Conservation (phyloP, 2,113 vertebrate genomes). For the Lasiurus borealis region DNA sequence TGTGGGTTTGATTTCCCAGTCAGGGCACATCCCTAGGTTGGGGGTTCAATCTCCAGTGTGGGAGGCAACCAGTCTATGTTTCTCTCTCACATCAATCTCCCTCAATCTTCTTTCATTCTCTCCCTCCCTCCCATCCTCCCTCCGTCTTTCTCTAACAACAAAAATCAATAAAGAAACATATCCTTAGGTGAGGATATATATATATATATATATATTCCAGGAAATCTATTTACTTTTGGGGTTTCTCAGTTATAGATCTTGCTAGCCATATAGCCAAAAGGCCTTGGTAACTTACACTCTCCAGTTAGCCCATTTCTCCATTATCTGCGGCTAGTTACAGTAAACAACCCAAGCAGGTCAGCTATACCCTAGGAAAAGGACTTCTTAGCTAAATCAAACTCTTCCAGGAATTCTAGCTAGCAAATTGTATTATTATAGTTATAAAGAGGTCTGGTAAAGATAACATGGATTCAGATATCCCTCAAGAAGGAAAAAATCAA, state of each 20-base stretch:
- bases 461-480: not conserved
- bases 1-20: not conserved
- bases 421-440: constrained; percentile 26
- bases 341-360: not conserved
- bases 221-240: not conserved
- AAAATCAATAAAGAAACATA: too few relatives aligned
- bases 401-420: not conserved
- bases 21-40: not conserved
- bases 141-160: too few relatives aligned
- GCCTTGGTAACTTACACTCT: not conserved
- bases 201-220: too few relatives aligned
- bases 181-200: too few relatives aligned
- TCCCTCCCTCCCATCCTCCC: too few relatives aligned
- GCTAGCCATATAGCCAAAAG: not conserved
- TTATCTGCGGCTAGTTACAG: too few relatives aligned
- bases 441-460: not conserved
- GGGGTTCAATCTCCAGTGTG: not conserved
- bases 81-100: too few relatives aligned
- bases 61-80: not conserved
- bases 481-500: not conserved
- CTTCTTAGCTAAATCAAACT: not conserved
- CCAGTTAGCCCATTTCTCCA: not conserved
- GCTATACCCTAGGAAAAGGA: not conserved
- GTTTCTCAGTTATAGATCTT: not conserved
- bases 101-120: too few relatives aligned